Base-by-base conservation (phyloP, 2,113 vertebrate species). In the Caranx ignobilis region DNA sequence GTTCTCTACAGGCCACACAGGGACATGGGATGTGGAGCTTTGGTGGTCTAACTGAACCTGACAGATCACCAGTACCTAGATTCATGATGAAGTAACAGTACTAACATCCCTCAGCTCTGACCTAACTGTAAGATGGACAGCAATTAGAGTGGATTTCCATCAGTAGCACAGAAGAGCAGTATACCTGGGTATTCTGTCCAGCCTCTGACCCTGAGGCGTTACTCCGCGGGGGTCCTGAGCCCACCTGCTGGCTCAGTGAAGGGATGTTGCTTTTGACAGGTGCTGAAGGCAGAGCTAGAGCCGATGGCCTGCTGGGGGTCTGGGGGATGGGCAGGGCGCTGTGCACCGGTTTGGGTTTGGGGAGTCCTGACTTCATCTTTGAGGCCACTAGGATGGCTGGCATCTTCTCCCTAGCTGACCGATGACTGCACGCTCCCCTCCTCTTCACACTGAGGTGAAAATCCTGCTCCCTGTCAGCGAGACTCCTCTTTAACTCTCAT, bases 311-410 rank as follows among this genome's bases (percentile, higher is more conserved):
- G 82, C 93, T 94, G 11, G 96, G 95, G 71, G 95, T 92, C 65
- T 98, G 97, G 47, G 96, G 95, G 83, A 98, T 98, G 7, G 97
- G 97, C 72, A 95, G 94, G 64, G 98, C 97, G 48, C 96, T 99
- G 95, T 97, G 97, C 64, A 98, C 93, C 71, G 97, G 98, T 95
- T 97, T 98, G 74, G 97, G 97, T 82, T 98, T 99, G 67, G 97
- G 97, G 75, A 99, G 97, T 95, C 97, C 98, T 21, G 98, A 99
- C 93, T 99, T 99, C 98, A 99, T 99, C 92, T 97, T 97, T 91
- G 97, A 96, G 93, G 96, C 96, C 91, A 97, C 96, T 90, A 98
- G 96, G 92, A 99, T 96, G 94, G 97, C 95, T 94, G 97, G 97
- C 98, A 99, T 98, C 93, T 97, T 99, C 95, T 94, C 89, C 72